Conservation (phyloP, 2,797 vertebrate species). For the Yasuhikotakia modesta region DNA sequence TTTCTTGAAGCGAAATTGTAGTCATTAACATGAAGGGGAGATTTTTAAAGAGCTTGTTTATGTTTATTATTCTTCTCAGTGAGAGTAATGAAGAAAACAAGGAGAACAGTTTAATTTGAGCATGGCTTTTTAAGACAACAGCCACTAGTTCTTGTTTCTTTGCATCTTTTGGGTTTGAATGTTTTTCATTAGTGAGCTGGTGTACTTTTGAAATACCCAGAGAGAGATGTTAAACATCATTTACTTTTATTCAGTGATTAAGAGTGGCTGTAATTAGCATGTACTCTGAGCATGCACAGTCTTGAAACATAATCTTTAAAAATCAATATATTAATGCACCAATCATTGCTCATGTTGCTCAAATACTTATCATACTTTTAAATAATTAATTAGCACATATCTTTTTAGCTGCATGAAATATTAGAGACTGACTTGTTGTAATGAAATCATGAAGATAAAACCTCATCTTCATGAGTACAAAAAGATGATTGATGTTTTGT, state of each 20-base stretch:
- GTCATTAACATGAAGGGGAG: slow-evolving; percentile 30
- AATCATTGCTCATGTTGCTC: slow-evolving; percentile 36
- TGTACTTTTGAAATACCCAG: slow-evolving; percentile 10
- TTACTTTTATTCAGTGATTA: slow-evolving; percentile 1
- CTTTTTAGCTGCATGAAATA: slow-evolving; percentile 15
- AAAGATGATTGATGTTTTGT: slow-evolving; percentile 19
- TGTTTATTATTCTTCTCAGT: slow-evolving; percentile 28
- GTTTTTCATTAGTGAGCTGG: slow-evolving; percentile 18
- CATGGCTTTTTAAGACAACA: not conserved
- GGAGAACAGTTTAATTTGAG: slow-evolving; percentile 49
- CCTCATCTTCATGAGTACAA: slow-evolving; percentile 18
- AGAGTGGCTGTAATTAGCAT: slow-evolving; percentile 23
- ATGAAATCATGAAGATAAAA: slow-evolving; percentile 37
- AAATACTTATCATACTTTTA: slow-evolving; percentile 32
- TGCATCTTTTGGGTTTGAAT: slow-evolving; percentile 3
- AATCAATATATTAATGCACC: slow-evolving; percentile 33
- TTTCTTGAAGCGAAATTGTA: slow-evolving; percentile 10
- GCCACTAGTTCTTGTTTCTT: slow-evolving; percentile 10
- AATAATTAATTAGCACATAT: slow-evolving; percentile 41
- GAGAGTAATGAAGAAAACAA: slow-evolving; percentile 20
- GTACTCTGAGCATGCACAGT: not conserved
- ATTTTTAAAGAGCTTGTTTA: slow-evolving; percentile 39
- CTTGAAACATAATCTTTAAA: slow-evolving; percentile 41
- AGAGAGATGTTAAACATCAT: slow-evolving; percentile 14
- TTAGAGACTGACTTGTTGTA: slow-evolving; percentile 7